Percentiles rank a stretch among this genome's conserved stretches.
These are phyloP conservation scores for Oreochromis tanganicae DNA, from an alignment of 2,113 vertebrate genomes.

Conservation along the genomic window DNA sequence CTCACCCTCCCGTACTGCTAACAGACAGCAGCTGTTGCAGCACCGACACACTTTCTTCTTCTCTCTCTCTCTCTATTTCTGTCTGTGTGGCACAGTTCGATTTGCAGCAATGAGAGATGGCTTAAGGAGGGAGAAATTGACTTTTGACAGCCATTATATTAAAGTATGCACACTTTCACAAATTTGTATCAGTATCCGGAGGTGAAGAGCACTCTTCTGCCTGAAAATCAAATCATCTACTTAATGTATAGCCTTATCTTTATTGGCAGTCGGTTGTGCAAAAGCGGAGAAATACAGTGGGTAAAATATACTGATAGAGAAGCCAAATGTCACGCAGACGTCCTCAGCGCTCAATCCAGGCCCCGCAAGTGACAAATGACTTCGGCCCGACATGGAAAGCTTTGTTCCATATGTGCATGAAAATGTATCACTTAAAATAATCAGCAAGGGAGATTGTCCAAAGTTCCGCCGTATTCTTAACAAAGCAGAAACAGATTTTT, in stretches of 20 bases:
- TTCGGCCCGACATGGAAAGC: constrained; percentile 1
- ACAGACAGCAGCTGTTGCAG: constrained; percentile 41
- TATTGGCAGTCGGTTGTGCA: constrained; percentile 41
- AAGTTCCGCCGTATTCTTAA: background rate
- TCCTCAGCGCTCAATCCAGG: constrained; percentile 21
- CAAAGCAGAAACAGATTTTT: background rate
- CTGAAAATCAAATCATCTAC: constrained; percentile 51
- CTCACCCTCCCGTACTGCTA: constrained; percentile 49
- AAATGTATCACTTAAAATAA: constrained; percentile 25
- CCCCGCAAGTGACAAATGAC: constrained; percentile 38
- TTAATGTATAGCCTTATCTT: constrained; percentile 46
- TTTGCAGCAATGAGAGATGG: constrained; percentile 38
- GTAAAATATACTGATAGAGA: constrained; percentile 26
- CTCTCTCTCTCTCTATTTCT: background rate
- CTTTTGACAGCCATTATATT: constrained; percentile 56
- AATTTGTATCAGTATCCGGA: constrained; percentile 45
- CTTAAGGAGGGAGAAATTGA: constrained; percentile 53
- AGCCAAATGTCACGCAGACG: constrained; percentile 17
- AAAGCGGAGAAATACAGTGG: constrained; percentile 7
- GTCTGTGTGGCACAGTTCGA: constrained; percentile 37
- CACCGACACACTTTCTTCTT: constrained; percentile 11
- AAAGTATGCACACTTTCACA: constrained; percentile 45
- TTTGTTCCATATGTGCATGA: constrained; percentile 4
- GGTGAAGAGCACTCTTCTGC: constrained; percentile 37
- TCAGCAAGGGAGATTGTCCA: background rate